Evolutionary conservation across 2,888 invertebrate genomes (phyloP), one percentile per base, ranked within the genome.

Genomic region (Perdita meconis): DNA sequence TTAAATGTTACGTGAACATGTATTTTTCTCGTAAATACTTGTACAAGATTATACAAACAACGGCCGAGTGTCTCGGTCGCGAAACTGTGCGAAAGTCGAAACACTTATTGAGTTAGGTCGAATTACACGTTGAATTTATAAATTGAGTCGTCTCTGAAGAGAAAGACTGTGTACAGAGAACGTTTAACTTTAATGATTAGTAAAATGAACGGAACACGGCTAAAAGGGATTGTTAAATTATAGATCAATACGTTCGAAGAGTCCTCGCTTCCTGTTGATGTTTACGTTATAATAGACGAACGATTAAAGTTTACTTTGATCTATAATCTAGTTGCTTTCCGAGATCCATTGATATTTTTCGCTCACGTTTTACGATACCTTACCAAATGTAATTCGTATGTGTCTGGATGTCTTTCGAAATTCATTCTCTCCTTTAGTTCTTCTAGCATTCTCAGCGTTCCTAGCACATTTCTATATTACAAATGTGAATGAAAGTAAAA

Each of bases 11-110:
- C 24, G 34, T 8, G 12, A 34, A 60, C 34, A 8, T 38, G 34
- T 60, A 74, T 36, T 38, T 56, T 56, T 3, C 47, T 40, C 24
- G 56, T 60, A 53, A 51, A 42, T 59, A 24, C 19, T 51, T 57
- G 22, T 8, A n/a, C 40, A 13, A 60, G 5, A 30, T 44, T 44
- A 4, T 34, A 57, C 2, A 30, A 22, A 47, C 19, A 47, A 56
- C 16, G 19, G 42, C 12, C 36, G 22, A 40, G 12, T 40, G n/a
- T 63, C 38, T 16, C 26, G 2, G 16, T 38, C 38, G 24, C n/a
- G 6, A 16, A 53, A 38, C 38, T 38, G 26, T 16, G n/a, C n/a
- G 1, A 51, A 5, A 4, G 26, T 6, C 2, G 6, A 63, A 16
- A 5, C 6, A 13, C 1, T 22, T 8, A 2, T 24, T 38, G 24